Base-by-base conservation (phyloP, 2,113 vertebrate species). In the Laticauda colubrina region DNA sequence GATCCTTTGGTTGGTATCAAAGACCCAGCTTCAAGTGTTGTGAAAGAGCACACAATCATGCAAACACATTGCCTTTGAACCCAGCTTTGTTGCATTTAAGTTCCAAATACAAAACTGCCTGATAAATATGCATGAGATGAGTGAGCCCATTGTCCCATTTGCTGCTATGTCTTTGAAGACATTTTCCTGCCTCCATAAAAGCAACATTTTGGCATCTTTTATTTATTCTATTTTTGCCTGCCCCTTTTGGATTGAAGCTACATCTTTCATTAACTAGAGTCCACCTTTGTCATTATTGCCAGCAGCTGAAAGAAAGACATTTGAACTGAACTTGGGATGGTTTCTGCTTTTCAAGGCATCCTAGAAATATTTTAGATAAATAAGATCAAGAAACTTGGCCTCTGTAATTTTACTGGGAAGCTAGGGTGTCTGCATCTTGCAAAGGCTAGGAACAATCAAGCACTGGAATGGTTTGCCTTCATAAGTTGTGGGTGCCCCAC, bases 1-100 rank as follows among this genome's bases (percentile, higher is more conserved):
- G 93, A 54, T 51, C 45, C 34, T 93, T 90, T 92, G 93, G 93
- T 94, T 0, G 88, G 93, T 69, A 94, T 94, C 92, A 96, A 95
- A 95, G 92, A 81, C 64, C 15, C 89, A 34, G 53, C 26, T 57
- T 94, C 94, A 96, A 95, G 94, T 89, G 91, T 94, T 95, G 92
- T 95, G 95, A 96, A 91, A 91, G 45, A 90, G 94, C 95, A 93
- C 95, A 93, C 85, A 91, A 95, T 53, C 3, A 93, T 94, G 93
- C 92, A 0, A 34, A 94, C 95, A 94, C 90, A 92, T 43, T 91
- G 94, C 54, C 96, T 96, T 94, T 96, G 95, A 96, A 96, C 88
- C 81, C 45, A 55, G 93, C 93, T 87, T 94, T 24, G 20, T 89
- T 0, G 5, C 88, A 90, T 95, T 93, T 94, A 93, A 92, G 94